phyloP scores from a whole-genome alignment of 2,888 invertebrate species.

The Phrixothrix hirtus region DNA sequence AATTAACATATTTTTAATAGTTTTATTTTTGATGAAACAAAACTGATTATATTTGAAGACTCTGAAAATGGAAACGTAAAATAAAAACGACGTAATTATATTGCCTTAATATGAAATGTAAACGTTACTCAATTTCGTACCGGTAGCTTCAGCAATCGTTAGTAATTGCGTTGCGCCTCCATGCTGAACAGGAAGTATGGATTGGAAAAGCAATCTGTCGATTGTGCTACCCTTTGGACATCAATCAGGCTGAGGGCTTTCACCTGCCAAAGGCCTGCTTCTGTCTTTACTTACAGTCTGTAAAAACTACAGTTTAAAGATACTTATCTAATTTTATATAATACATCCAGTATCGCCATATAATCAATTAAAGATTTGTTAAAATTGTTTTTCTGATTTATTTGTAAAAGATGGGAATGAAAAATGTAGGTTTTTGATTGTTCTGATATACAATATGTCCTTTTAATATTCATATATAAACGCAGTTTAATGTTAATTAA shows the following conservation, averaged over 20 bases:
- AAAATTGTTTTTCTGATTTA: background rate
- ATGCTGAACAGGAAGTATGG: constrained; percentile 31
- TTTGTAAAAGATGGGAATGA: too few species aligned
- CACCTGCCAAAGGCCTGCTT: constrained; percentile 44
- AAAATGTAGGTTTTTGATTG: too few species aligned
- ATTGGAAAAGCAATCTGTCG: constrained; percentile 43
- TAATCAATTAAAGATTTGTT: too few species aligned
- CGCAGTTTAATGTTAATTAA: too few species aligned
- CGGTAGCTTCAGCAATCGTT: constrained; percentile 34
- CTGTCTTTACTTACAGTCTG: constrained; percentile 24
- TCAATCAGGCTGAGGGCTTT: constrained; percentile 46
- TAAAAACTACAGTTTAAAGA: constrained; percentile 8
- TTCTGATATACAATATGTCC: too few species aligned
- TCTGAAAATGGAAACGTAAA: too few species aligned
- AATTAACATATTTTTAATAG: too few species aligned
- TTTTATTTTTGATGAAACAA: too few species aligned
- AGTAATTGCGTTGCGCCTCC: constrained; percentile 39
- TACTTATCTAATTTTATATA: background rate
- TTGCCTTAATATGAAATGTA: too few species aligned
- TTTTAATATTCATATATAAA: too few species aligned
- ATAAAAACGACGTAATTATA: too few species aligned
- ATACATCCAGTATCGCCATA: background rate
- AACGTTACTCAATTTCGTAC: constrained; percentile 34
- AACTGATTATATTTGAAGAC: too few species aligned
- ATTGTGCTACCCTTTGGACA: constrained; percentile 43